A percentile compares a stretch with the other conserved stretches of the same genome.
Evolutionary conservation across 2,113 vertebrate genomes (phyloP).

Genomic region (Glaucomys volans): DNA sequence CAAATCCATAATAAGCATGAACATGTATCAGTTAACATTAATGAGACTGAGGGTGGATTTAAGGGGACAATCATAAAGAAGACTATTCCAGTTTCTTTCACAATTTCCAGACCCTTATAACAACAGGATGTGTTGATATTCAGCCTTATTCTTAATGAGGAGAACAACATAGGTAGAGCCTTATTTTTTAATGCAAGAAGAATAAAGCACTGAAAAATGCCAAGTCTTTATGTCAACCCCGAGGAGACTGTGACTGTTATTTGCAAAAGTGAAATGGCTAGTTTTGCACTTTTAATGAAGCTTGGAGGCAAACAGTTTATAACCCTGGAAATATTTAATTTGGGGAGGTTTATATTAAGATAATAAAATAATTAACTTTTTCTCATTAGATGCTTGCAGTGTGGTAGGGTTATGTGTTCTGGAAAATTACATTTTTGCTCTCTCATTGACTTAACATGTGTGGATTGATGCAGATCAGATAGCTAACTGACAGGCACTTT

Average conservation of each 20-base stretch:
- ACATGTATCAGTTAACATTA: not conserved
- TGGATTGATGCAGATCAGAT: constrained; percentile 46
- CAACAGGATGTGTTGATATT: not conserved
- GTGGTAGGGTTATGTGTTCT: constrained; percentile 37
- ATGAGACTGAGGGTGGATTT: not conserved
- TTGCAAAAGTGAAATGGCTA: constrained; percentile 33
- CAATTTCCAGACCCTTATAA: not conserved
- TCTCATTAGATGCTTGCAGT: constrained; percentile 57
- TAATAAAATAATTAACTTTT: constrained; percentile 77
- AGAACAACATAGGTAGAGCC: not conserved
- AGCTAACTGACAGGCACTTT: constrained; percentile 28
- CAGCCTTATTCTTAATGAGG: not conserved
- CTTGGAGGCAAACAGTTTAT: constrained; percentile 64
- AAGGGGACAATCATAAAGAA: not conserved
- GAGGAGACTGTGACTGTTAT: not conserved
- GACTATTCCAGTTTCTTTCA: not conserved
- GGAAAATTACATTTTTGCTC: constrained; percentile 67
- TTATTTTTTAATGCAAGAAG: not conserved
- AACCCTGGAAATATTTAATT: constrained; percentile 78
- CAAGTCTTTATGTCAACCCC: not conserved
- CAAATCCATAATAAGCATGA: not conserved
- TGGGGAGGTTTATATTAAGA: constrained; percentile 65
- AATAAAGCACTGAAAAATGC: not conserved
- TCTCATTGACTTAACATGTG: not conserved
- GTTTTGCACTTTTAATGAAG: constrained; percentile 60